Evolutionary conservation across 2,797 vertebrate genomes (phyloP).

Genomic region (Somateria mollissima): DNA sequence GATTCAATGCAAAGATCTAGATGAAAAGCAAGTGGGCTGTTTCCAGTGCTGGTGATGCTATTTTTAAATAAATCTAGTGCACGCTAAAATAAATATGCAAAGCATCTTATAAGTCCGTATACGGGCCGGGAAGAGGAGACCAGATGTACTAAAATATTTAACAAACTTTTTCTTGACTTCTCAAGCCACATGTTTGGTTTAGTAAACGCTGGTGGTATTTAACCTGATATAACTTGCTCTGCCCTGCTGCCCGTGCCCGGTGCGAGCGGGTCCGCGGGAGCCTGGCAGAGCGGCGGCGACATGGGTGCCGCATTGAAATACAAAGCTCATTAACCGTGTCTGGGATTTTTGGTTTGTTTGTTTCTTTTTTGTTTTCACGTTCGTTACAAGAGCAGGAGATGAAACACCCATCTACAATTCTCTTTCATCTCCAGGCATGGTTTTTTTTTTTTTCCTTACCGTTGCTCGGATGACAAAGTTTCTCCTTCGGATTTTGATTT

Average conservation of each 20-base stretch:
- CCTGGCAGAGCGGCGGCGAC: not conserved
- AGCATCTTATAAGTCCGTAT: conserved; percentile 54
- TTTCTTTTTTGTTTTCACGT: not conserved
- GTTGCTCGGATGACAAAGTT: conserved; percentile 35
- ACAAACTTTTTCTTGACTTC: conserved; percentile 56
- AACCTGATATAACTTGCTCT: not conserved
- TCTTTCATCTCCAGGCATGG: conserved; percentile 42
- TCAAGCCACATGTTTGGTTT: not conserved
- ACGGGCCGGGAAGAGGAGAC: conserved; percentile 23
- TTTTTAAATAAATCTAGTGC: conserved; percentile 70
- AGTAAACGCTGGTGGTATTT: not conserved
- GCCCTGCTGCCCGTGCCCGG: not conserved
- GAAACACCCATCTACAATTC: conserved; percentile 18
- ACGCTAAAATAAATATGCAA: conserved; percentile 69
- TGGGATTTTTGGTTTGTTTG: conserved; percentile 4
- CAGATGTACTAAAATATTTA: conserved; percentile 74
- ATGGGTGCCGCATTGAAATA: conserved; percentile 36
- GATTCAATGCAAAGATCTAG: conserved; percentile 66
- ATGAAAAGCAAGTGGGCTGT: conserved; percentile 66
- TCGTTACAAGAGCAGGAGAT: conserved; percentile 23
- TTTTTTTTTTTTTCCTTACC: accelerated
- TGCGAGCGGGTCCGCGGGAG: not conserved
- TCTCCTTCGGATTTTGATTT: conserved; percentile 41
- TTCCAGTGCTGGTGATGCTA: conserved; percentile 62
- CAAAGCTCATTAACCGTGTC: conserved; percentile 10